Evolutionary conservation across 2,113 vertebrate species (phyloP), one percentile per base, ranked within the genome.

Genomic region (Heloderma charlesbogerti): DNA sequence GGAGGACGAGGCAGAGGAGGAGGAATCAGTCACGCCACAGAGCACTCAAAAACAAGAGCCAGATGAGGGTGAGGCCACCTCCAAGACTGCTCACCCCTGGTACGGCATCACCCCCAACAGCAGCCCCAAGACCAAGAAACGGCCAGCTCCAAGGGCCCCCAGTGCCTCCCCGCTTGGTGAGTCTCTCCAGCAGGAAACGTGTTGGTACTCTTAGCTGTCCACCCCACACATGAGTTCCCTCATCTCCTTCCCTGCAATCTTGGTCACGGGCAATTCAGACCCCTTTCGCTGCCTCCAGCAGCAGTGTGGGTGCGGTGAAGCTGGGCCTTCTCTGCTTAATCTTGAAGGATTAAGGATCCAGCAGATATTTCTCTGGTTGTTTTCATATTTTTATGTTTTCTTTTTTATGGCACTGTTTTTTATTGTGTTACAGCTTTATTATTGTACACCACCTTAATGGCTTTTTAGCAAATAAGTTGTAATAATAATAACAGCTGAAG

Each of bases 81-180:
- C 95, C 80, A 98, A 93, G 86, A 92, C 97, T 9, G 96, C 95
- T 91, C 99, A 99, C 92, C 99, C 99, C 1, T 99, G 99, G 99
- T 99, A 99, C 0, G 96, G 98, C 94, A 99, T 99, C 97, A 98
- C 98, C n/a, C 98, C 98, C 4, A 97, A 97, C 69, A 98, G 97
- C 91, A 98, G 98, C 91, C 97, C 97, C 54, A 98, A 97, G 95
- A 96, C 89, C 1, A 99, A 98, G 97, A 99, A 99, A 90, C 97
- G 99, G 1, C 98, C 94, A 0, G 99, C 99, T 16, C 99, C 99
- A 0, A 97, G 94, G 43, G 98, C 93, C 0, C 99, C 99, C 25
- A 97, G 60, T 1, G 94, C 97, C 0, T 98, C 97, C 43, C 97
- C 97, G 0, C 95, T 98, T 1, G 97, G 98, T 98, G 95, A 98